A percentile compares a stretch with the other conserved stretches of the same genome.
Evolutionary conservation across 2,113 vertebrate genomes (phyloP).

Genomic region (Prionailurus bengalensis): DNA sequence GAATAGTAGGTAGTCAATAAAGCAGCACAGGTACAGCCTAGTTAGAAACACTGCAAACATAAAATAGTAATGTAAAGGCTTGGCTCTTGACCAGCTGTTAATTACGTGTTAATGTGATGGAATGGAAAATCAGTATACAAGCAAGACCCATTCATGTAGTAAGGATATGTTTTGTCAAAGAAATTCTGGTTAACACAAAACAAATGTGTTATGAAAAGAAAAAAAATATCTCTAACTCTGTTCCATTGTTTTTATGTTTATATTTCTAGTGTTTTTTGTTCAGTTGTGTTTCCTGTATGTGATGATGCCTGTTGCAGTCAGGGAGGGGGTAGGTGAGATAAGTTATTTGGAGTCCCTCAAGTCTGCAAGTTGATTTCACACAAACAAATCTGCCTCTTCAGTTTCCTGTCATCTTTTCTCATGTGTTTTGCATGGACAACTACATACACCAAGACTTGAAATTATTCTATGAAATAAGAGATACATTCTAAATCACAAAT

Average conservation of each 20-base stretch:
- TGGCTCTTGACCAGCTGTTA: not conserved
- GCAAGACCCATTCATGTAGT: not conserved
- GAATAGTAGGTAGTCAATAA: not conserved
- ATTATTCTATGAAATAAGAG: not conserved
- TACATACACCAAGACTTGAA: not conserved
- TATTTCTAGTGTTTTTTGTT: not conserved
- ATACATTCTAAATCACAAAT: constrained; percentile 23
- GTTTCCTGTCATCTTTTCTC: constrained; percentile 64
- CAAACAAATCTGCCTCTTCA: constrained; percentile 18
- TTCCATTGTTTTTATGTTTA: not conserved
- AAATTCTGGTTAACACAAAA: not conserved
- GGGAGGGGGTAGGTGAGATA: not conserved
- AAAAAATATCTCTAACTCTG: not conserved
- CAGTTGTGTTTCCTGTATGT: not conserved
- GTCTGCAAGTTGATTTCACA: constrained; percentile 58
- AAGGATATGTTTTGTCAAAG: not conserved
- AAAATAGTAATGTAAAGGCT: not conserved
- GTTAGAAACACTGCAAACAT: not conserved
- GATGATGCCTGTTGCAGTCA: not conserved
- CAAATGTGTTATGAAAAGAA: not conserved
- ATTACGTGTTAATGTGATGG: not conserved
- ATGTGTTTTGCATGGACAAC: not conserved
- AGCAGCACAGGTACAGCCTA: not conserved
- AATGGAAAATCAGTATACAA: not conserved
- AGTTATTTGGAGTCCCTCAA: constrained; percentile 56